Evolutionary conservation across 2,797 vertebrate species (phyloP).

Genomic region (Danio choprae): DNA sequence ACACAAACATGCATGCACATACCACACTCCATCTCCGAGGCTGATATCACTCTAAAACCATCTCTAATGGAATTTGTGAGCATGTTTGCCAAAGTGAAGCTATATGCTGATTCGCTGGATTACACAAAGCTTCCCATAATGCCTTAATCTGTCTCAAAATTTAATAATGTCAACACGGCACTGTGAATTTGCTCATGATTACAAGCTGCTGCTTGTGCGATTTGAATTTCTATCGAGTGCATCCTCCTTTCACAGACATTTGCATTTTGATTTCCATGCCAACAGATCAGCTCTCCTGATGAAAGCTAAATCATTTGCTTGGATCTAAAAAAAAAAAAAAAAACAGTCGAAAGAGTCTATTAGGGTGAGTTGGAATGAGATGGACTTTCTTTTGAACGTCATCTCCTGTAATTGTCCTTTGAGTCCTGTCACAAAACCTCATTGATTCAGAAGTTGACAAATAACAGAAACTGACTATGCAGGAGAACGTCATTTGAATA

Average conservation of each 20-base stretch:
- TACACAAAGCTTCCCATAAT: slow-evolving; percentile 37
- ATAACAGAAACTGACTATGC: background rate
- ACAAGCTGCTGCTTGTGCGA: slow-evolving; percentile 31
- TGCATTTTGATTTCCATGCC: slow-evolving; percentile 48
- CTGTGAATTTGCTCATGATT: slow-evolving; percentile 25
- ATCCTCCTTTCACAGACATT: slow-evolving; percentile 44
- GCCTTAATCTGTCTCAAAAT: slow-evolving; percentile 29
- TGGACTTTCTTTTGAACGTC: slow-evolving; percentile 2
- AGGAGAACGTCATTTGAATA: background rate
- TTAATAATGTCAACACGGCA: slow-evolving; percentile 31
- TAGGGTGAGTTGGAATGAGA: background rate
- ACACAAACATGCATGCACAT: background rate
- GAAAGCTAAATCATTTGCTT: slow-evolving; percentile 32
- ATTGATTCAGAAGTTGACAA: slow-evolving; percentile 12
- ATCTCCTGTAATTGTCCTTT: background rate
- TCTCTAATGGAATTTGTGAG: slow-evolving; percentile 38
- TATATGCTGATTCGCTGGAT: slow-evolving; percentile 40
- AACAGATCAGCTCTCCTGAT: slow-evolving; percentile 45
- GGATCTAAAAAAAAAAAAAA: slow-evolving; percentile 12
- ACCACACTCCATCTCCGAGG: background rate
- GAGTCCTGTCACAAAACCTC: slow-evolving; percentile 6
- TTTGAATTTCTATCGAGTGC: slow-evolving; percentile 42
- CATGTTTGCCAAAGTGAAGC: slow-evolving; percentile 25
- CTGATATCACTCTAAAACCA: slow-evolving; percentile 13
- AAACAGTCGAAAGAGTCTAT: slow-evolving; percentile 21